Evolutionary conservation across 30 jellyfish, hydroid and myxozoan species (phyloP), one percentile per base, ranked within the genome.

Genomic region (Catostylus mosaicus): DNA sequence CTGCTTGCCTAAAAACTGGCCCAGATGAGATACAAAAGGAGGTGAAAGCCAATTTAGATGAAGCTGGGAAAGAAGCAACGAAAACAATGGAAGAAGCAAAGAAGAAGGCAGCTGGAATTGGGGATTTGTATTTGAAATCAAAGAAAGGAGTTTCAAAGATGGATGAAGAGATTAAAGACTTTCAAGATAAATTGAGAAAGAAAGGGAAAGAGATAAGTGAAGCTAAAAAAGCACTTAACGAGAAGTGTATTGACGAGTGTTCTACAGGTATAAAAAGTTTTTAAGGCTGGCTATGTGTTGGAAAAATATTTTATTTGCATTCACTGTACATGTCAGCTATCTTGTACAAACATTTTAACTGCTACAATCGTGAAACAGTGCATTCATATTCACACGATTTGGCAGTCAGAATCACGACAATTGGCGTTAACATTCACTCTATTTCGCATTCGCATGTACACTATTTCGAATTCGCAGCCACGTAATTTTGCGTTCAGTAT

Each of bases 231-330:
- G 30, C 72, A 1, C 78, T 82, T 16, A 69, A 82, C 59, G 92
- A 82, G 61, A 82, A 82, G 54, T 82, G 92, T 32, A 69, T 82
- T 30, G 92, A 82, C 0, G 68, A 82, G 31, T 82, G 92, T 80
- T 82, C 92, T 6, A 82, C 86, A 19, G 92, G 92, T 82, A 34
- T n/a, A n/a, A n/a, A n/a, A n/a, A n/a, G n/a, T n/a, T n/a, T n/a
- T n/a, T n/a, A n/a, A n/a, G n/a, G n/a, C n/a, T n/a, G n/a, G n/a
- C n/a, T n/a, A n/a, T n/a, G n/a, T n/a, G n/a, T n/a, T n/a, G n/a
- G n/a, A n/a, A n/a, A n/a, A n/a, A n/a, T n/a, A n/a, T n/a, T n/a
- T n/a, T n/a, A n/a, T n/a, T n/a, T n/a, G n/a, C n/a, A n/a, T n/a
- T n/a, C n/a, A n/a, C n/a, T n/a, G n/a, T n/a, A n/a, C n/a, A n/a